Conservation (phyloP, 2,797 vertebrate species). For the Cirrhinus mrigala region DNA sequence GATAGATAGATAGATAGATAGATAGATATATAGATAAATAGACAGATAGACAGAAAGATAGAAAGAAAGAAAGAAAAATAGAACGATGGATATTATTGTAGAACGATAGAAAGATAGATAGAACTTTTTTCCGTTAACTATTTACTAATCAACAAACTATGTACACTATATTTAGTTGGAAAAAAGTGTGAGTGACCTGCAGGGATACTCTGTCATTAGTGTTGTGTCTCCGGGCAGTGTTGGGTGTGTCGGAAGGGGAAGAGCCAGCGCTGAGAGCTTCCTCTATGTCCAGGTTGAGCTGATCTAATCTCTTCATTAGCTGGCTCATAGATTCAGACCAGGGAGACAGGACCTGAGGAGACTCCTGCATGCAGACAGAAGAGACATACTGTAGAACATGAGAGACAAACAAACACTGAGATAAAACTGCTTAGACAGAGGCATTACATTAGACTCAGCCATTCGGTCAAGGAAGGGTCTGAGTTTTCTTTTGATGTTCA, state of each 20-base stretch:
- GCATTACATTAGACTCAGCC: conserved; percentile 20
- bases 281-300: conserved; percentile 88
- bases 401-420: conserved; percentile 9
- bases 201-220: conserved; percentile 67
- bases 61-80: too few species aligned
- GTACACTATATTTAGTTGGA: neutral
- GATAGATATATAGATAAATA: too few species aligned
- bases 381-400: conserved; percentile 26
- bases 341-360: conserved; percentile 75
- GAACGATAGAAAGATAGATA: too few species aligned
- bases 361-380: conserved; percentile 66
- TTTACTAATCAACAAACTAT: neutral
- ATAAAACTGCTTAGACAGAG: conserved; percentile 20
- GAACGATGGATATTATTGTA: too few species aligned
- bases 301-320: conserved; percentile 88
- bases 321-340: conserved; percentile 86
- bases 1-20: too few species aligned
- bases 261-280: conserved; percentile 85
- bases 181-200: conserved; percentile 26
- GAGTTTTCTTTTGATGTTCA: conserved; percentile 4
- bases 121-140: neutral
- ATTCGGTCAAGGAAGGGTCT: conserved; percentile 8
- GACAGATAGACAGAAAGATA: too few species aligned
- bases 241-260: conserved; percentile 82
- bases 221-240: conserved; percentile 74